Base-by-base conservation (phyloP, 2,113 vertebrate species). In the Cyanistes caeruleus region DNA sequence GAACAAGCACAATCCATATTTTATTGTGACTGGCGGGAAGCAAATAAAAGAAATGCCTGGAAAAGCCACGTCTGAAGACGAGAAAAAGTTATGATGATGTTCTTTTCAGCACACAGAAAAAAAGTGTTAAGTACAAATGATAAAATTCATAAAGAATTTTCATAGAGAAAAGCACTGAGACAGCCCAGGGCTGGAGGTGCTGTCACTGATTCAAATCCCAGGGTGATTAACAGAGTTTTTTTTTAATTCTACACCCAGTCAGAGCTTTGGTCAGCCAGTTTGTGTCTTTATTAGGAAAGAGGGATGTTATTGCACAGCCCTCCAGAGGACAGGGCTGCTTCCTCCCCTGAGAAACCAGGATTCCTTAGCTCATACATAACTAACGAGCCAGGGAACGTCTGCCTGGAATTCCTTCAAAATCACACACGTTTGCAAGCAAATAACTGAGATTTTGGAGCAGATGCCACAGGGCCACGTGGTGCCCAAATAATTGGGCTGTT, bases 341-440 rank as follows among this genome's bases (percentile, higher is more conserved):
- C 93, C 91, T 86, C 91, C 67, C 25, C 1, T 8, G 21, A 64
- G 63, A 1, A 52, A 23, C 12, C 58, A 64, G 81, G 56, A 87
- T 84, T 87, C 81, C 77, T 93, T 11, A 78, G 73, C 91, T 95
- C 84, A 87, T 70, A 89, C 93, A 78, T 67, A 92, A 86, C 79
- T 18, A 70, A 87, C 1, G 6, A 62, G 43, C 43, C 52, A 35
- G 69, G 63, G 51, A 90, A 56, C 0, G 11, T 19, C 80, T 64
- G 80, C 49, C 80, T 89, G 67, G 10, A 73, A 49, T 52, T 77
- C 76, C 73, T 30, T 44, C 6, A 73, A 86, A 81, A 77, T 84
- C 89, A 63, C 87, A 91, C 52, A 14, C 1, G 1, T 55, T 89
- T 43, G 25, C 77, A 75, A 78, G 69, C 46, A 41, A 89, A 82